Conservation (phyloP, 37 sponge, comb jelly and placozoan species). For the Spongilla lacustris region DNA sequence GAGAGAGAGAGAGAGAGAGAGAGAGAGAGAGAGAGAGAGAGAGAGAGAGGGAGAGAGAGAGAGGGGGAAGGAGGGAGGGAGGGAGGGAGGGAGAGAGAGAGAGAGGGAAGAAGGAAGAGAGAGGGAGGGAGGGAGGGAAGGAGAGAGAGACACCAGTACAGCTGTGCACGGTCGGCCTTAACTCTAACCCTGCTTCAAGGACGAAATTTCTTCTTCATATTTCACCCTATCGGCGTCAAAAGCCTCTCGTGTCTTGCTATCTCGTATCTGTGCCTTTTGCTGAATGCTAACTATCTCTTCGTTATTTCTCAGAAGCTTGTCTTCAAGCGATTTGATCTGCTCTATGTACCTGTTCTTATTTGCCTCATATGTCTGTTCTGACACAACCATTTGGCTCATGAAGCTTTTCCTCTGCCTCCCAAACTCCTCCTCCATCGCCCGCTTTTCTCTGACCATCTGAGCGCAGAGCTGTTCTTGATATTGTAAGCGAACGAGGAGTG, state of each 20-base stretch:
- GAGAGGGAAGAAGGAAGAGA: too few species aligned
- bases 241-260: constrained; percentile 25
- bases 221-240: constrained; percentile 63
- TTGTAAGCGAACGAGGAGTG: neutral
- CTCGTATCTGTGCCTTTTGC: neutral
- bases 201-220: constrained; percentile 72
- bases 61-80: too few species aligned
- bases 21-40: too few species aligned
- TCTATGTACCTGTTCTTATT: constrained; percentile 1
- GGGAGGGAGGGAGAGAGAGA: too few species aligned
- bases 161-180: too few species aligned
- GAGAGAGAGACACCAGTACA: neutral
- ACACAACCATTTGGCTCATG: constrained; percentile 69
- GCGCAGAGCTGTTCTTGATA: constrained; percentile 26
- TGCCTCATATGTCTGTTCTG: constrained; percentile 24
- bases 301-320: constrained; percentile 18
- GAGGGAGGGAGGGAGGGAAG: too few species aligned
- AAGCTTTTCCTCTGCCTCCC: constrained; percentile 78
- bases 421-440: constrained; percentile 72
- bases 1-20: too few species aligned
- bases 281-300: constrained; percentile 31
- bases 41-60: too few species aligned
- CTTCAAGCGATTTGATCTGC: neutral
- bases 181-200: constrained; percentile 24
- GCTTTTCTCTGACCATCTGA: constrained; percentile 39